Evolutionary conservation across 2,113 vertebrate species (phyloP).

Genomic region (Regulus satrapa): DNA sequence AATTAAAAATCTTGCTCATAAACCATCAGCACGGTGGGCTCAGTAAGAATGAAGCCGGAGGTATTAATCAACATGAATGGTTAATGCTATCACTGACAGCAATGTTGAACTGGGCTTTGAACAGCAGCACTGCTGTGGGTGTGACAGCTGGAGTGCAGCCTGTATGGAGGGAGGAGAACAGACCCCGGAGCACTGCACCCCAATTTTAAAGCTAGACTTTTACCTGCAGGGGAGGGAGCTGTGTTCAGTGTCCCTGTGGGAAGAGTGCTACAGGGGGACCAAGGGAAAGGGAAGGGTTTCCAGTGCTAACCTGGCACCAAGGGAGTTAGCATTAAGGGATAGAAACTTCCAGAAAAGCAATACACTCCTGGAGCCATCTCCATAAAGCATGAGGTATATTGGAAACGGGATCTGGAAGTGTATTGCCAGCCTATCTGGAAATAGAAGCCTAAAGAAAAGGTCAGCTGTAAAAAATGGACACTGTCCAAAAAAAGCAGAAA

Average conservation of each 20-base stretch:
- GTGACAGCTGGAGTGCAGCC: not conserved
- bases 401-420: not conserved
- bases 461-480: not conserved
- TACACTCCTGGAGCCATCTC: not conserved
- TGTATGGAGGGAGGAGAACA: not conserved
- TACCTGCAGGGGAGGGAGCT: not conserved
- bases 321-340: not conserved
- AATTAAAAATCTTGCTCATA: not conserved
- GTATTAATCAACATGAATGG: too few species aligned
- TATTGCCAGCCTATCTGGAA: not conserved
- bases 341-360: not conserved
- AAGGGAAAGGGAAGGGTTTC: not conserved
- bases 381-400: not conserved
- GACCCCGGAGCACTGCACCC: rapidly evolving
- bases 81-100: not conserved
- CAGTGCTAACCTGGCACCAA: not conserved
- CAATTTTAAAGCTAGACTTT: not conserved
- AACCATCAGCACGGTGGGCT: not conserved
- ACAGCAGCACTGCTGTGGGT: not conserved
- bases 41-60: not conserved
- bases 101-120: not conserved
- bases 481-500: not conserved
- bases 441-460: not conserved
- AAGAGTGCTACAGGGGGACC: not conserved
- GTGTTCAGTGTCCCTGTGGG: not conserved